phyloP scores from a whole-genome alignment of 2,113 vertebrate species.

The Cyphomyrus discorhynchus region DNA sequence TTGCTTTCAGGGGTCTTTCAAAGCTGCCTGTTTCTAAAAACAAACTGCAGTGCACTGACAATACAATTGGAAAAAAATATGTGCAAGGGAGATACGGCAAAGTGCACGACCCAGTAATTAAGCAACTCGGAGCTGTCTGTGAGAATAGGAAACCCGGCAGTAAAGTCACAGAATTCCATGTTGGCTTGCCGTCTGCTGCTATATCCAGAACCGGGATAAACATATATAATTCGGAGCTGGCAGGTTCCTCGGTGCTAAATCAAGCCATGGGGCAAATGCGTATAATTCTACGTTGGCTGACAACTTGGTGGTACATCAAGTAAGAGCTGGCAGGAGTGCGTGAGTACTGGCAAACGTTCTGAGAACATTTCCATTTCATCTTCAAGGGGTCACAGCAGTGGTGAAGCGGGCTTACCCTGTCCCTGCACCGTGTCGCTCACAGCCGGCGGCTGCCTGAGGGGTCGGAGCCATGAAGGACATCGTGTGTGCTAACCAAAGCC shows the following conservation, averaged over 20 bases:
- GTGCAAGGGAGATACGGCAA: neutral
- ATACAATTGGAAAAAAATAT: neutral
- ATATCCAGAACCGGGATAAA: constrained; percentile 6
- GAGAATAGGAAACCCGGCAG: neutral
- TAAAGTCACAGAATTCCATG: neutral
- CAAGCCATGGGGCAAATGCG: neutral
- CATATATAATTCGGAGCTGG: constrained; percentile 15
- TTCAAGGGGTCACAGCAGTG: neutral
- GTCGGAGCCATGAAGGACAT: neutral
- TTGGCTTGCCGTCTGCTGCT: neutral
- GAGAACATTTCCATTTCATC: neutral
- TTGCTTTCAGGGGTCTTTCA: neutral
- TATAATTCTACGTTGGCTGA: constrained; percentile 9
- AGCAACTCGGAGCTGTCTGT: neutral
- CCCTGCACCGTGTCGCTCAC: neutral
- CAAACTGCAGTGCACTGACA: neutral
- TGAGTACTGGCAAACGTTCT: neutral
- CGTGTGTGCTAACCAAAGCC: neutral
- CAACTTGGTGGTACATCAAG: constrained; percentile 5
- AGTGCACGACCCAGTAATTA: neutral
- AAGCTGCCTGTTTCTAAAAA: neutral
- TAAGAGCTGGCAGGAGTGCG: neutral
- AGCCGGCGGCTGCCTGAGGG: neutral
- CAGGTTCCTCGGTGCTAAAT: neutral
- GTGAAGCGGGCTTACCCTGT: neutral